Conservation (phyloP, 2,113 vertebrate species). For the Antennarius striatus region DNA sequence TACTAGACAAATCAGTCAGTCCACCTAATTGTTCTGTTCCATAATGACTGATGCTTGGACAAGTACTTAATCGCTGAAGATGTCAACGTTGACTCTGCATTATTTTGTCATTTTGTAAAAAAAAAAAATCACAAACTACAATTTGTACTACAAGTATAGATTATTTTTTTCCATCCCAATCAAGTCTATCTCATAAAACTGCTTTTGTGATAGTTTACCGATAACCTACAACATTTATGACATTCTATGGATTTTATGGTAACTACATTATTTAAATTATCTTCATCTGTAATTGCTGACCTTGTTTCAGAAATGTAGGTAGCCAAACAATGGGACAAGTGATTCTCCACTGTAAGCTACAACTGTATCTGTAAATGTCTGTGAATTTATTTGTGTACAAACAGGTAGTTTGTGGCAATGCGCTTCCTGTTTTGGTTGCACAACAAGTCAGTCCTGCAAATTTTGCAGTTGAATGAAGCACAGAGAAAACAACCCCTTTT, state of each 20-base stretch:
- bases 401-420: conserved; percentile 40
- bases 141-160: too few species aligned
- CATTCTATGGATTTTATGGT: too few species aligned
- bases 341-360: conserved; percentile 37
- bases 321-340: conserved; percentile 54
- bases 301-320: conserved; percentile 8
- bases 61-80: too few species aligned
- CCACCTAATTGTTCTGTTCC: conserved; percentile 21
- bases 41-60: too few species aligned
- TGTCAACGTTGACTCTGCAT: too few species aligned
- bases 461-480: conserved; percentile 47
- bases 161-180: too few species aligned
- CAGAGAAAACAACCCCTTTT: neutral
- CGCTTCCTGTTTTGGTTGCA: conserved; percentile 69
- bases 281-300: neutral
- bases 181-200: too few species aligned
- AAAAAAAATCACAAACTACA: too few species aligned
- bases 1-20: conserved; percentile 11
- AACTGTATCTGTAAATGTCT: conserved; percentile 28
- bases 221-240: too few species aligned
- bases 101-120: too few species aligned
- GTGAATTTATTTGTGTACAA: conserved; percentile 49
- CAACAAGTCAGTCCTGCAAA: conserved; percentile 45
- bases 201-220: too few species aligned
- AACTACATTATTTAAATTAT: neutral